Conservation (phyloP, 2,797 vertebrate genomes). For the Petrocephalus schoutedeni region DNA sequence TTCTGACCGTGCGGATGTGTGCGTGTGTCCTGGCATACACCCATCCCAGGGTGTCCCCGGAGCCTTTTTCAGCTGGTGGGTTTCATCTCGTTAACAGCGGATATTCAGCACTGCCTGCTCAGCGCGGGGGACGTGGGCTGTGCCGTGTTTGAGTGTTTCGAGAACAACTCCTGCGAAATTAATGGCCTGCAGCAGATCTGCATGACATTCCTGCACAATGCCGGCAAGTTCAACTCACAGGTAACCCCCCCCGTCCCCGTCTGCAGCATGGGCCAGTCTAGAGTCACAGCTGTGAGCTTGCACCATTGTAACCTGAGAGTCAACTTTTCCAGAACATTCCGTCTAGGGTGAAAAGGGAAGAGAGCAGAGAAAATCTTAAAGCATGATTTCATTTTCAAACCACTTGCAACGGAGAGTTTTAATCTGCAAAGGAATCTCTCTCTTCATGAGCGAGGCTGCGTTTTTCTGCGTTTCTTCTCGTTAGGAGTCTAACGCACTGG, state of each 20-base stretch:
- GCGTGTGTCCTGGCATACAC: neutral
- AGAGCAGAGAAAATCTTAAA: neutral
- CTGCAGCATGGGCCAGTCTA: neutral
- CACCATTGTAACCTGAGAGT: neutral
- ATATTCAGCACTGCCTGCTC: slow-evolving; percentile 89
- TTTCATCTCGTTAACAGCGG: slow-evolving; percentile 59
- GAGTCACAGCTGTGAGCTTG: neutral
- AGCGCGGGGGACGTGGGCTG: slow-evolving; percentile 89
- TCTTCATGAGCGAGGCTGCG: neutral
- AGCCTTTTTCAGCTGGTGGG: neutral
- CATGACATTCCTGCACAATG: slow-evolving; percentile 91
- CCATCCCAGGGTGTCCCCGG: neutral
- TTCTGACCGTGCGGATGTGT: neutral
- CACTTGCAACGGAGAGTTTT: neutral
- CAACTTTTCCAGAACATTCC: neutral
- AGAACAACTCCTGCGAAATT: slow-evolving; percentile 93
- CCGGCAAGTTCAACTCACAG: slow-evolving; percentile 91
- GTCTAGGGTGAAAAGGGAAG: neutral
- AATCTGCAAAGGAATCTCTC: neutral
- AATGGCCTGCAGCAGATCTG: slow-evolving; percentile 89
- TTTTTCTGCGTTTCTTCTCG: neutral
- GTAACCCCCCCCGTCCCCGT: slow-evolving; percentile 51
- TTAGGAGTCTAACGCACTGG: neutral
- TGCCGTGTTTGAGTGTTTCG: slow-evolving; percentile 90
- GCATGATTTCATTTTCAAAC: neutral